Evolutionary conservation across 2,113 vertebrate genomes (phyloP), one percentile per base, ranked within the genome.

Genomic region (Eptesicus fuscus): DNA sequence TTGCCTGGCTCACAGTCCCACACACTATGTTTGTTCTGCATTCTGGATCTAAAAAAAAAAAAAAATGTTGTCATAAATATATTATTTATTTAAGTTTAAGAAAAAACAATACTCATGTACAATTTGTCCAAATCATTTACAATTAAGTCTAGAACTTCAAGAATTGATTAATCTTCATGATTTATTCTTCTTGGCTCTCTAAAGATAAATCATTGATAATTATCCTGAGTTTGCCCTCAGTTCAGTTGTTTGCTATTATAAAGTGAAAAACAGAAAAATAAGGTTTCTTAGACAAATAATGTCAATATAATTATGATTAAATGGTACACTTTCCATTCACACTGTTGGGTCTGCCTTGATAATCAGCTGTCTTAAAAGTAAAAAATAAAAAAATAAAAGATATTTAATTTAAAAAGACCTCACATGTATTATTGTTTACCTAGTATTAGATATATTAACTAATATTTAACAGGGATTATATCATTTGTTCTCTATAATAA

Each of bases 41-140:
- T 23, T 71, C 9, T 32, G 1, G 17, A 35, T 71, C 12, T 65
- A 28, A 90, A 91, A 40, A 56, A 37, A n/a, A n/a, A n/a, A n/a
- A 37, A 37, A 59, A 65, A 23, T n/a, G 18, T 0, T 7, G n/a
- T 49, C 37, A 78, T 14, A 1, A 91, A 89, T 86, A 10, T 10
- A 69, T 92, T 93, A 73, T 82, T 96, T 93, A 87, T 80, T 90
- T 93, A 87, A 91, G 40, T 6, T 23, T 92, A 78, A 69, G 44
- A 73, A 82, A 74, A 82, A 70, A 44, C 59, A 61, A 83, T 42
- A 63, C 32, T 90, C 20, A 82, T 70, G 95, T 69, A 61, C 4
- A 79, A 90, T 70, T 93, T 94, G 32, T 96, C 93, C 88, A 78
- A 91, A 96, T 97, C 16, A 74, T 88, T 96, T 95, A 83, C 90